Evolutionary conservation across 2,888 invertebrate genomes (phyloP), one percentile per base, ranked within the genome.

Genomic region (Atherix ibis): DNA sequence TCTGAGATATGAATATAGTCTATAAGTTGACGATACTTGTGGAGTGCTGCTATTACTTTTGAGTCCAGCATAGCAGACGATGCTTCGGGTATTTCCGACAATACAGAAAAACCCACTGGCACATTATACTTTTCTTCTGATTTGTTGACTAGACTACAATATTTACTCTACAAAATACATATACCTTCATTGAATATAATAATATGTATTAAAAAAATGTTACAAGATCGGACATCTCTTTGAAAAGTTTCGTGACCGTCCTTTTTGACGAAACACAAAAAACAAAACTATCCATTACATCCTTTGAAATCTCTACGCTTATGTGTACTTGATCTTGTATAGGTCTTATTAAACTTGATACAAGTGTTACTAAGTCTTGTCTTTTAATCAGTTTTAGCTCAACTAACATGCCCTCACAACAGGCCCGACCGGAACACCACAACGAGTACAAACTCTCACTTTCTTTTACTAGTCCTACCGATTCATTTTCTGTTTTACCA

Each of bases 1-100:
- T 98, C 98, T 35, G 95, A 94, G 51, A 98, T 75, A 65, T 98
- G 97, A 58, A 98, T 82, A 62, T 82, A 97, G 60, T 98, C 95
- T 50, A 98, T 73, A 54, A 76, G 68, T 39, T 76, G 71, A 47
- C 81, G 73, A 65, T 81, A 89, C 64, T 82, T 89, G 44, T 71
- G 67, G 38, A 89, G 68, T 37, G 82, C 76, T 41, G 79, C 71
- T 27, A 73, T 64, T 40, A 83, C 70, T 53, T 83, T 75, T 38
- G 80, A 68, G 66, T 95, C 95, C 46, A 95, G 65, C 48, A 95
- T 66, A 39, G 79, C 76, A 37, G 76, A 68, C 30, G 88, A 72
- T 13, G 84, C 89, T 65, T 97, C 95, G 22, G 82, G 75, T 40
- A 87, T 76, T 69, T 97, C 95, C 41, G 84, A 84, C 69, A 94